Evolutionary conservation across 1,140 invertebrate species (phyloP).

Genomic region (Panagrolaimus sp.): DNA sequence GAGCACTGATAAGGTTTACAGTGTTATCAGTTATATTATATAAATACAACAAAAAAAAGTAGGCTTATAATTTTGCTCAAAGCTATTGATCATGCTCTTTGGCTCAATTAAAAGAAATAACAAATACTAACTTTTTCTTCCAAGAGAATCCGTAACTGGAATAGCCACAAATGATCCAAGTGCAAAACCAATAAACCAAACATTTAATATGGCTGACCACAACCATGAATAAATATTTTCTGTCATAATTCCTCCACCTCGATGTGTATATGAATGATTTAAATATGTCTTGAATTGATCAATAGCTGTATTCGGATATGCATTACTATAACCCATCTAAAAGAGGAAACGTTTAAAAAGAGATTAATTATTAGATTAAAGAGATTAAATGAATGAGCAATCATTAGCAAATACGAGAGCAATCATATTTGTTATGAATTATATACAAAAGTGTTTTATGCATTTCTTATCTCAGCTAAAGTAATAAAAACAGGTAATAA

Average conservation of each 20-base stretch:
- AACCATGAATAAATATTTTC: slow-evolving; percentile 29
- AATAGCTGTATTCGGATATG: slow-evolving; percentile 43
- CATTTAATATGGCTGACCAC: slow-evolving; percentile 42
- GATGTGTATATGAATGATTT: slow-evolving; percentile 26
- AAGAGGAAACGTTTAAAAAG: slow-evolving; percentile 3
- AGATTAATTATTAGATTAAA: background rate
- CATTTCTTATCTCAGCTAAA: no score
- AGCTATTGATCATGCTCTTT: background rate
- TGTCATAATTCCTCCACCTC: slow-evolving; percentile 12
- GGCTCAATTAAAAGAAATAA: background rate
- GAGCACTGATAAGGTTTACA: no score
- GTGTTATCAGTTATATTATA: no score
- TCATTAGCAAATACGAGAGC: no score
- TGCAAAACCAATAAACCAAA: slow-evolving; percentile 44
- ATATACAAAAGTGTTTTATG: no score
- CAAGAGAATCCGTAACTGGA: slow-evolving; percentile 40
- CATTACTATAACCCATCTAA: slow-evolving; percentile 46
- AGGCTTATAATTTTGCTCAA: no score
- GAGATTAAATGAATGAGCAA: no score
- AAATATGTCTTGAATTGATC: slow-evolving; percentile 33
- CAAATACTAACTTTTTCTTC: slow-evolving; percentile 35
- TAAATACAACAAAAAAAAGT: no score
- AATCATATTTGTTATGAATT: no score
- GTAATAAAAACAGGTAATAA: background rate
- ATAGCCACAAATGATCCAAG: slow-evolving; percentile 31